A percentile compares a stretch with the other conserved stretches of the same genome.
phyloP scores from a whole-genome alignment of 2,888 invertebrate genomes.

The Microctonus aethiopoides region DNA sequence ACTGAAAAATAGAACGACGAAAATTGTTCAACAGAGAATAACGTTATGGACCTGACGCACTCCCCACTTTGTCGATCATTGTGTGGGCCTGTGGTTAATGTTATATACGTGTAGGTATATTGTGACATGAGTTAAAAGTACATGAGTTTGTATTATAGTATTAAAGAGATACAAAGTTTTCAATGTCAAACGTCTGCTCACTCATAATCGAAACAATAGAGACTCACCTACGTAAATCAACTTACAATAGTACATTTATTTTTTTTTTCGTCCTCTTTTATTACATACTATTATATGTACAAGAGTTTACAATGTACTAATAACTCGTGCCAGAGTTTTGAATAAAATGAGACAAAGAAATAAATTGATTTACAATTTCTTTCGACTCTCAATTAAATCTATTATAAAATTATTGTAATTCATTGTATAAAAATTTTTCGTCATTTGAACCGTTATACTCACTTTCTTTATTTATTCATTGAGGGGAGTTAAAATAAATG shows the following conservation, averaged over 20 bases:
- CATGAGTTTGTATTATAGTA: not conserved
- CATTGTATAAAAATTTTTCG: too few species aligned
- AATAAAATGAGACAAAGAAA: too few species aligned
- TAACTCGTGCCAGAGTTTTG: too few species aligned
- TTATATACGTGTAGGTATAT: too few species aligned
- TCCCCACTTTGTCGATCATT: not conserved
- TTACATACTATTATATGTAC: too few species aligned
- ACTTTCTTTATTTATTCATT: too few species aligned
- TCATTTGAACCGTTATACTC: too few species aligned
- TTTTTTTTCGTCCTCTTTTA: not conserved
- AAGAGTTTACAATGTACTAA: not conserved
- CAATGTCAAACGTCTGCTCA: conserved; percentile 41
- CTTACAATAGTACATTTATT: conserved; percentile 16
- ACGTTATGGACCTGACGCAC: not conserved
- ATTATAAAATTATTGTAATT: too few species aligned
- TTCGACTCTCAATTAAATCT: too few species aligned
- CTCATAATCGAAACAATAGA: conserved; percentile 43
- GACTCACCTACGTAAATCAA: conserved; percentile 36
- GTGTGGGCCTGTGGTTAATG: too few species aligned
- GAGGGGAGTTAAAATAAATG: not conserved
- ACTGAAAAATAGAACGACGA: conserved; percentile 27
- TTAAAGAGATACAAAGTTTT: conserved; percentile 37
- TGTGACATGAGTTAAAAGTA: too few species aligned
- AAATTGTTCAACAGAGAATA: not conserved
- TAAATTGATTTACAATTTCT: too few species aligned